Evolutionary conservation across 2,888 invertebrate species (phyloP).

Genomic region (Drosophila engyochracea): DNA sequence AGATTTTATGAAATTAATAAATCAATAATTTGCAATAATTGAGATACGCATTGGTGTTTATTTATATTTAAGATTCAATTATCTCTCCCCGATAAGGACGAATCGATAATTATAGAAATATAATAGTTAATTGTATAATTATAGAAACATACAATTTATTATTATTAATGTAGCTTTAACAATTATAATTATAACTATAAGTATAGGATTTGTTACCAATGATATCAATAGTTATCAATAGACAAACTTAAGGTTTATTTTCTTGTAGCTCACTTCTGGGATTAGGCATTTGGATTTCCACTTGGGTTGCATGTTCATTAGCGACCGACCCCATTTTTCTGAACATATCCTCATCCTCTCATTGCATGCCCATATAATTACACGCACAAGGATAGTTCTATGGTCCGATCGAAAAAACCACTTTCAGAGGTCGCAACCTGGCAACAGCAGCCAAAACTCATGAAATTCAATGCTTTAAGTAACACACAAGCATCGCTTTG

Average conservation of each 20-base stretch:
- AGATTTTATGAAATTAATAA: background rate
- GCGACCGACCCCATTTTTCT: conserved; percentile 48
- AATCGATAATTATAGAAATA: background rate
- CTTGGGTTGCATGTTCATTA: conserved; percentile 57
- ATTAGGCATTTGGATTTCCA: too few species aligned
- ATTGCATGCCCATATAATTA: conserved; percentile 74
- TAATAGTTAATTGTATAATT: background rate
- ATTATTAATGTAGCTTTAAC: background rate
- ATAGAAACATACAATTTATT: background rate
- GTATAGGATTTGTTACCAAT: background rate
- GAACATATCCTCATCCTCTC: conserved; percentile 16
- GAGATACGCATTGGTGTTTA: background rate
- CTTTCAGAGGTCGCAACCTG: conserved; percentile 58
- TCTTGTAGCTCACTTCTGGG: background rate
- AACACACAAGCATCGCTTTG: conserved; percentile 61
- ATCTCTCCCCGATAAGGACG: background rate
- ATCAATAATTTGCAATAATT: background rate
- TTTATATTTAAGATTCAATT: background rate
- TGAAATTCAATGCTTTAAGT: conserved; percentile 74
- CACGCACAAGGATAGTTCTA: conserved; percentile 51
- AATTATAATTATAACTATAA: background rate
- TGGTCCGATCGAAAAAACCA: conserved; percentile 19
- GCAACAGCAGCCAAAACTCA: conserved; percentile 56
- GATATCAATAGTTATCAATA: background rate
- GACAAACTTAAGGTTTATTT: background rate